Evolutionary conservation across 1,140 invertebrate genomes (phyloP).

Genomic region (Sitobion miscanthi): DNA sequence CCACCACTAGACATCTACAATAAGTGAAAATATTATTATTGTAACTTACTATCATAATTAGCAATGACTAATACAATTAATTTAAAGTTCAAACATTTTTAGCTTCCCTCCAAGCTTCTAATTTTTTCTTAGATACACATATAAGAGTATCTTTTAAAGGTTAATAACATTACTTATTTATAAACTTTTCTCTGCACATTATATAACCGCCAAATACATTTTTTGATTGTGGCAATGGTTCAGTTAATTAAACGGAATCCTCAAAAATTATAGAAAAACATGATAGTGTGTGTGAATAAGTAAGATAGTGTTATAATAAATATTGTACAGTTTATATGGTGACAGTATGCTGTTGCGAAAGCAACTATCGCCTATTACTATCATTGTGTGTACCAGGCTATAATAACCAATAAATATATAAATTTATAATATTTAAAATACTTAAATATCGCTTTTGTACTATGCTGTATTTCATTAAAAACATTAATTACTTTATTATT

Average conservation of each 20-base stretch:
- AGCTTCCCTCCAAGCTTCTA: background rate
- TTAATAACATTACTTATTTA: background rate
- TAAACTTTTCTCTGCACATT: background rate
- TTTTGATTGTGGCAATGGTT: too few relatives aligned
- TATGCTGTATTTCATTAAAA: background rate
- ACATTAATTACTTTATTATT: slow-evolving; percentile 37
- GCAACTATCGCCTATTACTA: too few relatives aligned
- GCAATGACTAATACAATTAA: background rate
- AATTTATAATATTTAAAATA: background rate
- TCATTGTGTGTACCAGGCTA: too few relatives aligned
- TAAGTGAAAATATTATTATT: background rate
- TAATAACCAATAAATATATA: background rate
- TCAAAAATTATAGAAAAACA: too few relatives aligned
- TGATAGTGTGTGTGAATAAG: too few relatives aligned
- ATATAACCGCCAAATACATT: too few relatives aligned
- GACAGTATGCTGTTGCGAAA: too few relatives aligned
- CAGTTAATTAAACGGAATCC: too few relatives aligned
- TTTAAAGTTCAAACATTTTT: background rate
- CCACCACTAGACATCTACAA: slow-evolving; percentile 58
- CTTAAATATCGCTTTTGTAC: background rate
- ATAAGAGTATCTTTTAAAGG: background rate
- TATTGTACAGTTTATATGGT: too few relatives aligned
- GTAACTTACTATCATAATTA: background rate
- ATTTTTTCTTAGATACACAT: too few relatives aligned
- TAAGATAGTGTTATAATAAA: too few relatives aligned